Evolutionary conservation across 1,140 invertebrate species (phyloP).

Genomic region (Zaprionus nigranus): DNA sequence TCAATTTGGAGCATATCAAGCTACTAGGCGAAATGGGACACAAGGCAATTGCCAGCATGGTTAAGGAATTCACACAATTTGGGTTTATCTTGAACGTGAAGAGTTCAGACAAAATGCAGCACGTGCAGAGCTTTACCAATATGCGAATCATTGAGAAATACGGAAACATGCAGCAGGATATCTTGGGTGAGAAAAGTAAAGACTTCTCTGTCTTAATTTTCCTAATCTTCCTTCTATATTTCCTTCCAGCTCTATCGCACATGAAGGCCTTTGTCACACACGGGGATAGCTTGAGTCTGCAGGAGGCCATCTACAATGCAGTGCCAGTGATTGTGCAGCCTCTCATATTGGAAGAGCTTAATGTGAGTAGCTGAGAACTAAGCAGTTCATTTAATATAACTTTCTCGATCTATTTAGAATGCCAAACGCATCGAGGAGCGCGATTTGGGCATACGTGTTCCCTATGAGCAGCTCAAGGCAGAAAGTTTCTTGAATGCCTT

Average conservation of each 20-base stretch:
- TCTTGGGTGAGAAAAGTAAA: slow-evolving; percentile 25
- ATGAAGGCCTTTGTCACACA: slow-evolving; percentile 86
- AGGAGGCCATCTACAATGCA: slow-evolving; percentile 86
- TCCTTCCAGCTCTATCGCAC: slow-evolving; percentile 84
- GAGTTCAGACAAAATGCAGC: slow-evolving; percentile 8
- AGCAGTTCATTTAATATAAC: neutral
- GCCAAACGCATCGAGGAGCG: slow-evolving; percentile 68
- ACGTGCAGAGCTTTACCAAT: slow-evolving; percentile 28
- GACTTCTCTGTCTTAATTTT: neutral
- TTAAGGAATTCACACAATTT: slow-evolving; percentile 42
- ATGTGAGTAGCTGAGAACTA: slow-evolving; percentile 40
- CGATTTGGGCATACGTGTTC: slow-evolving; percentile 41
- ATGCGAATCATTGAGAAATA: slow-evolving; percentile 25
- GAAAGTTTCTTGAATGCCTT: slow-evolving; percentile 23
- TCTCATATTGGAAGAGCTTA: slow-evolving; percentile 87
- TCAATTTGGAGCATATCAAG: slow-evolving; percentile 63
- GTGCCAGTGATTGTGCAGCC: slow-evolving; percentile 88
- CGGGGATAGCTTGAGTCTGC: slow-evolving; percentile 86
- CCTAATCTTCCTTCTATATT: neutral
- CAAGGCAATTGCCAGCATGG: slow-evolving; percentile 33
- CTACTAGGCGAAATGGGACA: slow-evolving; percentile 25
- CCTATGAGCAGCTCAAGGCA: neutral
- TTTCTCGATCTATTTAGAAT: slow-evolving; percentile 35
- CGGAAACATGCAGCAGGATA: slow-evolving; percentile 69
- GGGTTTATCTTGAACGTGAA: slow-evolving; percentile 82